Percentiles rank a stretch among this genome's conserved stretches.
Conservation (phyloP, 2,888 invertebrate species). For the Diaprepes abbreviatus region DNA sequence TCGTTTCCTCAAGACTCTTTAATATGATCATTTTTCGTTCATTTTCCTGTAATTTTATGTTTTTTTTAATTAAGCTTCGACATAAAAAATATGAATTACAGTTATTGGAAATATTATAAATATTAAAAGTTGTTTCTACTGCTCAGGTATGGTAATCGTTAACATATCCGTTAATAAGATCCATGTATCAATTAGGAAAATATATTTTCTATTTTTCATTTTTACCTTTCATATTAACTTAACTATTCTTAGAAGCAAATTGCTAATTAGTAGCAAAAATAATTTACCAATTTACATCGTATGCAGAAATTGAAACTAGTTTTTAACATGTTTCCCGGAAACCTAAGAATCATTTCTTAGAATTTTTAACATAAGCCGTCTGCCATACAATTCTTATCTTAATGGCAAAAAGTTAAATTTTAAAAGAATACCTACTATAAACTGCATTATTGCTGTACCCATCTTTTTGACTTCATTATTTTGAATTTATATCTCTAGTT, state of each 20-base stretch:
- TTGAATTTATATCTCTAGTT: constrained; percentile 30
- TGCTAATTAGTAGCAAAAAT: background rate
- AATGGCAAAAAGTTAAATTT: no score
- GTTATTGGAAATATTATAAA: no score
- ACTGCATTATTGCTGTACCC: background rate
- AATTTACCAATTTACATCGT: constrained; percentile 2
- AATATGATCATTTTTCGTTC: no score
- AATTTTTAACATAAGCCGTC: background rate
- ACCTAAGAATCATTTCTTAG: background rate
- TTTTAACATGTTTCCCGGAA: constrained; percentile 19
- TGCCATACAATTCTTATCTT: background rate
- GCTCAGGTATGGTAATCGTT: background rate
- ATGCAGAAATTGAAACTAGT: constrained; percentile 4
- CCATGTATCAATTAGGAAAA: background rate
- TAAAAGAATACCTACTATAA: no score
- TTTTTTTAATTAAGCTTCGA: no score
- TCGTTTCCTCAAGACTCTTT: no score
- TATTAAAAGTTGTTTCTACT: no score
- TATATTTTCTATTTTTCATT: background rate
- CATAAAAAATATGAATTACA: no score
- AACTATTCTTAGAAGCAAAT: no score
- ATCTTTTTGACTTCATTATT: constrained; percentile 29
- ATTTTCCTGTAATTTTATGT: no score
- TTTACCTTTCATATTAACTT: background rate
- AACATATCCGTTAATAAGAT: background rate